Percentiles rank a stretch among this genome's conserved stretches.
These are phyloP conservation scores for Crossaster papposus DNA, from an alignment of 53 echinoderm and acorn worm species.

Conservation along the genomic window DNA sequence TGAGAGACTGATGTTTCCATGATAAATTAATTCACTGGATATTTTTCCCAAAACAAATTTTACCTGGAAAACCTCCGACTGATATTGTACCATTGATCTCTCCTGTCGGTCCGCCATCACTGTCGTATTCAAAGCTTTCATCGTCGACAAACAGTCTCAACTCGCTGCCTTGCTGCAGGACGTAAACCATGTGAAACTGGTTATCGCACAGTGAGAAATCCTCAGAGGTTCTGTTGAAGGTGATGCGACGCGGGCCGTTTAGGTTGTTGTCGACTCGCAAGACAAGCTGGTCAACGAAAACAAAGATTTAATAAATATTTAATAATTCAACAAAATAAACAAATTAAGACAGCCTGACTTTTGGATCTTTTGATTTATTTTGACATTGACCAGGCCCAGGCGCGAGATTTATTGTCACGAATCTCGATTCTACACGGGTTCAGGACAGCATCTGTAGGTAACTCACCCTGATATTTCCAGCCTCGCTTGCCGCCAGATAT, in stretches of 20 bases:
- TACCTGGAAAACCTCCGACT: conserved; percentile 45
- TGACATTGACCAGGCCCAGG: too few relatives aligned
- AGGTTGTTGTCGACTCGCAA: background rate
- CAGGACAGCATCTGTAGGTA: too few relatives aligned
- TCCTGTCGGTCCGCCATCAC: background rate
- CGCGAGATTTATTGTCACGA: too few relatives aligned
- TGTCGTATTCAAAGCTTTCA: conserved; percentile 19
- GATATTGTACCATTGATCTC: conserved; percentile 39
- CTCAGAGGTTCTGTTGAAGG: background rate
- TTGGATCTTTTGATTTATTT: too few relatives aligned
- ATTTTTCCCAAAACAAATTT: background rate
- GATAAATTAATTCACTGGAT: background rate
- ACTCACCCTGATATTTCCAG: too few relatives aligned
- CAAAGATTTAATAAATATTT: background rate
- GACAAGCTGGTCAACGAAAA: conserved; percentile 21
- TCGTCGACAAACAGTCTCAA: conserved; percentile 38
- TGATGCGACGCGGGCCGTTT: background rate
- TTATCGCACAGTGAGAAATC: conserved; percentile 22
- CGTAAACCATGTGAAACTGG: conserved; percentile 33
- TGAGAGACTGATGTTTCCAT: too few relatives aligned
- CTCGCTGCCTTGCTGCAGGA: conserved; percentile 3
- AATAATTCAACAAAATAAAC: too few relatives aligned
- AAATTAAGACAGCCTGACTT: too few relatives aligned
- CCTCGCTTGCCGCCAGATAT: too few relatives aligned
- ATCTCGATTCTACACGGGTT: too few relatives aligned